phyloP scores from a whole-genome alignment of 2,797 vertebrate species.

The Macrochelys suwanniensis region DNA sequence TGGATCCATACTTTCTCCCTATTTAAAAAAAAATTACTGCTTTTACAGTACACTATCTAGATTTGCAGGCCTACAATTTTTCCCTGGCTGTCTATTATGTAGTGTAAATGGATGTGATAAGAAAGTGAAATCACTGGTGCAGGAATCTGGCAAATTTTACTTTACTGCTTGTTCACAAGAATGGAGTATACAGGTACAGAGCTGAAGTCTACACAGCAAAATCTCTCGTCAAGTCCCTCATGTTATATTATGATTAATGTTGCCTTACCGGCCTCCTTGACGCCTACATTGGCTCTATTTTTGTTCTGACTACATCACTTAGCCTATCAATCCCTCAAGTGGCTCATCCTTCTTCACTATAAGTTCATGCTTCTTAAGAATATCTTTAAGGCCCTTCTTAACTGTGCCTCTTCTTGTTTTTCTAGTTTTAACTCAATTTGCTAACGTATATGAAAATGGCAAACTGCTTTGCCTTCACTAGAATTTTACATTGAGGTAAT shows the following conservation, averaged over 20 bases:
- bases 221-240: accelerated
- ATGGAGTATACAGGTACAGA: accelerated
- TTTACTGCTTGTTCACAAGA: neutral
- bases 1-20: neutral
- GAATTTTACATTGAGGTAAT: neutral
- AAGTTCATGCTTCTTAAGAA: neutral
- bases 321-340: accelerated
- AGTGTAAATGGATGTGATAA: neutral
- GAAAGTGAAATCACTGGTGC: neutral
- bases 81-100: neutral
- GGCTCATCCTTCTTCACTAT: neutral
- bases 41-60: neutral
- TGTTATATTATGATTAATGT: neutral
- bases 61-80: neutral
- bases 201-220: neutral
- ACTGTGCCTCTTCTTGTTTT: neutral
- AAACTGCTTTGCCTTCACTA: neutral
- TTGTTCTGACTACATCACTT: neutral
- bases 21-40: neutral
- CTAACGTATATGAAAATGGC: neutral
- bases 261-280: neutral
- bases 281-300: neutral
- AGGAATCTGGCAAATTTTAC: neutral
- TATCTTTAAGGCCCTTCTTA: neutral
- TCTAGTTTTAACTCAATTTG: neutral